These are phyloP conservation scores for Allolobophora icterica DNA, from an alignment of 2,888 invertebrate genomes.

Conservation along the genomic window DNA sequence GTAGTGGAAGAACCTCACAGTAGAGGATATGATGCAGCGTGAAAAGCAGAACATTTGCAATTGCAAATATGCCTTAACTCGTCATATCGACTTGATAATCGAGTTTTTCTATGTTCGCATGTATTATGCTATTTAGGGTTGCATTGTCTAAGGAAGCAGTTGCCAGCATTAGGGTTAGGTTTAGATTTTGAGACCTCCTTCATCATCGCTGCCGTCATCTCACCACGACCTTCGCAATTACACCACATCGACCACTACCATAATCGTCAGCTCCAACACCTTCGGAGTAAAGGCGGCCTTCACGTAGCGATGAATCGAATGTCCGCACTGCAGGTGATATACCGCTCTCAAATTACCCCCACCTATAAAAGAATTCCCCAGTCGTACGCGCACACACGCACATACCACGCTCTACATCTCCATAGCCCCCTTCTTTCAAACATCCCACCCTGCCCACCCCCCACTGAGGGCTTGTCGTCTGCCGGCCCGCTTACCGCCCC, in stretches of 20 bases:
- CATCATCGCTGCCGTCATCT: background rate
- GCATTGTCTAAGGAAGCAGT: background rate
- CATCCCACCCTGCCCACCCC: background rate
- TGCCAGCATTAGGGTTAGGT: background rate
- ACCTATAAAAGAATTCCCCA: background rate
- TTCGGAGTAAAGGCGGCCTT: background rate
- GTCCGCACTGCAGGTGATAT: background rate
- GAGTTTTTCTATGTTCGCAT: background rate
- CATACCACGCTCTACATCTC: background rate
- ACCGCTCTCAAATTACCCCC: constrained; percentile 28
- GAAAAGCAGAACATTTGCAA: too few species aligned
- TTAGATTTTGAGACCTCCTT: background rate
- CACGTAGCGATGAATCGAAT: constrained; percentile 9
- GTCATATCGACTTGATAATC: too few species aligned
- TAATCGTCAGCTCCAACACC: background rate
- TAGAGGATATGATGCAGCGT: too few species aligned
- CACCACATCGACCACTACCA: background rate
- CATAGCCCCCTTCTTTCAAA: background rate
- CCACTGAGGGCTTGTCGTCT: background rate
- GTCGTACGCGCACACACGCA: background rate
- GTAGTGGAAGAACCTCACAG: too few species aligned
- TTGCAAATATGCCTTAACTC: too few species aligned
- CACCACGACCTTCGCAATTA: too few species aligned
- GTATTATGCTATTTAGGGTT: background rate
- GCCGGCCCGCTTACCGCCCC: background rate